Conservation (phyloP, 2,888 invertebrate species). For the Drosophila pseudotalamancana region DNA sequence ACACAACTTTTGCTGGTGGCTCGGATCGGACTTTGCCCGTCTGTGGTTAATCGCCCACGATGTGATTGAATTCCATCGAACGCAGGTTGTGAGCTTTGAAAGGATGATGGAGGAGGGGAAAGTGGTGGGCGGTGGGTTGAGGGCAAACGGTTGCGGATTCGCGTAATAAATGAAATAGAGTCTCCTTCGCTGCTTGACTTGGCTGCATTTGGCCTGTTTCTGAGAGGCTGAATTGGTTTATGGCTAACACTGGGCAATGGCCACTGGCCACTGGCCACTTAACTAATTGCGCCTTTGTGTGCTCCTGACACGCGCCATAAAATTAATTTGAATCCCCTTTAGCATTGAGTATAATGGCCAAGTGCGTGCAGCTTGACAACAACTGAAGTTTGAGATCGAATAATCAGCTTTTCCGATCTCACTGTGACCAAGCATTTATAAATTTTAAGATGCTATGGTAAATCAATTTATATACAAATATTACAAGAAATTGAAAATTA, state of each 20-base stretch:
- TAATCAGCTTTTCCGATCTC: neutral
- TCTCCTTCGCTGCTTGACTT: conserved; percentile 51
- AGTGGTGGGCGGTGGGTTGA: conserved; percentile 25
- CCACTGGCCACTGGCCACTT: conserved; percentile 60
- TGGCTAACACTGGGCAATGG: conserved; percentile 35
- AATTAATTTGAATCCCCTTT: conserved; percentile 59
- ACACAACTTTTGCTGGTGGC: conserved; percentile 56
- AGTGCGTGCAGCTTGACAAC: conserved; percentile 13
- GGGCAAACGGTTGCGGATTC: conserved; percentile 23
- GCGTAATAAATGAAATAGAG: conserved; percentile 73
- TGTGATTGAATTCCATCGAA: conserved; percentile 80
- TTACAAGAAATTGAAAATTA: no score
- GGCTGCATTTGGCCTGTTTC: conserved; percentile 54
- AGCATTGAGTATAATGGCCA: conserved; percentile 24
- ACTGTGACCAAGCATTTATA: neutral
- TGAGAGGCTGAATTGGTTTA: conserved; percentile 63
- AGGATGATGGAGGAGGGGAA: neutral
- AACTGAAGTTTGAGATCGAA: neutral
- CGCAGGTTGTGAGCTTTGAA: conserved; percentile 58
- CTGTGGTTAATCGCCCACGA: conserved; percentile 80
- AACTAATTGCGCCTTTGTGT: conserved; percentile 76
- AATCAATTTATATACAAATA: neutral
- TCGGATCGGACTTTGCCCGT: conserved; percentile 40
- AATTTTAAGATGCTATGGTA: neutral
- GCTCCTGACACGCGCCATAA: conserved; percentile 72